A percentile compares a stretch with the other conserved stretches of the same genome.
These are phyloP conservation scores for Neogobius melanostomus DNA, from an alignment of 2,113 vertebrate genomes.

Conservation along the genomic window DNA sequence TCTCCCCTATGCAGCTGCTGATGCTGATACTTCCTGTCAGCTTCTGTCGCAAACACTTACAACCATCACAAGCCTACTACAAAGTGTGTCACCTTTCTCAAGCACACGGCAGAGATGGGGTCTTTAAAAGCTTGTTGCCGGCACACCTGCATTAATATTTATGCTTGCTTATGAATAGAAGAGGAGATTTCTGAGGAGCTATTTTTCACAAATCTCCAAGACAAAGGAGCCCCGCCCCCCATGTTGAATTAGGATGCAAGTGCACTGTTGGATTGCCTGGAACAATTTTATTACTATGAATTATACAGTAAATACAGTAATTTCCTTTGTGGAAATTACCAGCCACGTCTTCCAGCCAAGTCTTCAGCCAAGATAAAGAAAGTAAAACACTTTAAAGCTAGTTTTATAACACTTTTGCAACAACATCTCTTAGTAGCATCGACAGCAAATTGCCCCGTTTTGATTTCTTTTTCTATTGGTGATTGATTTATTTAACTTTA, in stretches of 20 bases:
- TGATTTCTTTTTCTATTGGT: too few species aligned
- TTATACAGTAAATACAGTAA: not conserved
- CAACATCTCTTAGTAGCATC: too few species aligned
- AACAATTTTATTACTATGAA: too few species aligned
- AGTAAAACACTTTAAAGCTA: too few species aligned
- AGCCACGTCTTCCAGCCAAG: too few species aligned
- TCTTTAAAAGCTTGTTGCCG: slow-evolving; percentile 40
- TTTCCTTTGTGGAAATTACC: not conserved
- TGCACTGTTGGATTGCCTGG: too few species aligned
- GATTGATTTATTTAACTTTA: too few species aligned
- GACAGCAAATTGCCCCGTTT: too few species aligned
- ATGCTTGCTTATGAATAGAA: slow-evolving; percentile 18
- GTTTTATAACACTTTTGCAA: too few species aligned
- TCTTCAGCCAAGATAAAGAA: too few species aligned
- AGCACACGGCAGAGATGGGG: not conserved
- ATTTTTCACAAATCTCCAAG: not conserved
- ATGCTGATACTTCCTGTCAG: slow-evolving; percentile 30
- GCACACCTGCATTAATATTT: slow-evolving; percentile 49
- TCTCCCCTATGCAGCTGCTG: slow-evolving; percentile 13
- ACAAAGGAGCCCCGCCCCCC: not conserved
- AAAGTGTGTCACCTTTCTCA: slow-evolving; percentile 14
- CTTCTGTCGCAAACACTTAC: slow-evolving; percentile 31
- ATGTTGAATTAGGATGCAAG: not conserved
- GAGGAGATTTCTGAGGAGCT: slow-evolving; percentile 3
- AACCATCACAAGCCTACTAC: not conserved